Conservation (phyloP, 2,797 vertebrate genomes). For the Protosalanx chinensis region DNA sequence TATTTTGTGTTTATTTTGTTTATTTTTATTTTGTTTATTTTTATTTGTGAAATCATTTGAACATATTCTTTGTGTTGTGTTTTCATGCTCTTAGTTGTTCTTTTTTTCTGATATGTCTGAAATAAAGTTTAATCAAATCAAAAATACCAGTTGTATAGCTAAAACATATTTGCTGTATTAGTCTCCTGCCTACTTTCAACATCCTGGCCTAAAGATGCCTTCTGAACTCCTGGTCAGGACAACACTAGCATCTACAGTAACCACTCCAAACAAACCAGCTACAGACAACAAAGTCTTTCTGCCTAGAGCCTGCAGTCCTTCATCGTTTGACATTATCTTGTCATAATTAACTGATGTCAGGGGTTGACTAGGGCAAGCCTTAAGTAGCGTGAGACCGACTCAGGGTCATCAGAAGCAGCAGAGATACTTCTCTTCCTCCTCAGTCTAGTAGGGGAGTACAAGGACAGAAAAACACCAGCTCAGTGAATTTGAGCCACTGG, state of each 20-base stretch:
- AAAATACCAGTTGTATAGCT: neutral
- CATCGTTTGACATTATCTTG: constrained; percentile 63
- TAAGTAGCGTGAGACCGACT: constrained; percentile 57
- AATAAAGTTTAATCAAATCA: too few species aligned
- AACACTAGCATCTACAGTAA: constrained; percentile 17
- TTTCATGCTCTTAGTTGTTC: too few species aligned
- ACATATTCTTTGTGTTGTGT: too few species aligned
- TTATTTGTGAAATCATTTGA: too few species aligned
- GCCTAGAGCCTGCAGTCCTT: constrained; percentile 40
- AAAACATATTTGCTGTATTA: neutral
- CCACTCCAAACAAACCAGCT: constrained; percentile 44
- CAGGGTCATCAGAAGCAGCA: constrained; percentile 59
- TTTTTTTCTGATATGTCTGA: too few species aligned
- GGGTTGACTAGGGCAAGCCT: constrained; percentile 49
- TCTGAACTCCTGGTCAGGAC: constrained; percentile 24
- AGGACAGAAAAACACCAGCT: constrained; percentile 30
- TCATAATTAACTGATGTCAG: constrained; percentile 61
- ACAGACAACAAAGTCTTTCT: constrained; percentile 34
- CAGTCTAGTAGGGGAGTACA: constrained; percentile 30
- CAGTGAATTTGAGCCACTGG: constrained; percentile 53
- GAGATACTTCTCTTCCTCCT: constrained; percentile 43
- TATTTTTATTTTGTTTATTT: too few species aligned
- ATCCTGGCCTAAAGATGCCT: neutral
- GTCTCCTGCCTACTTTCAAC: neutral
- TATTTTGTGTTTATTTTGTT: too few species aligned